Evolutionary conservation across 2,797 vertebrate species (phyloP).

Genomic region (Adrianichthys oophorus): DNA sequence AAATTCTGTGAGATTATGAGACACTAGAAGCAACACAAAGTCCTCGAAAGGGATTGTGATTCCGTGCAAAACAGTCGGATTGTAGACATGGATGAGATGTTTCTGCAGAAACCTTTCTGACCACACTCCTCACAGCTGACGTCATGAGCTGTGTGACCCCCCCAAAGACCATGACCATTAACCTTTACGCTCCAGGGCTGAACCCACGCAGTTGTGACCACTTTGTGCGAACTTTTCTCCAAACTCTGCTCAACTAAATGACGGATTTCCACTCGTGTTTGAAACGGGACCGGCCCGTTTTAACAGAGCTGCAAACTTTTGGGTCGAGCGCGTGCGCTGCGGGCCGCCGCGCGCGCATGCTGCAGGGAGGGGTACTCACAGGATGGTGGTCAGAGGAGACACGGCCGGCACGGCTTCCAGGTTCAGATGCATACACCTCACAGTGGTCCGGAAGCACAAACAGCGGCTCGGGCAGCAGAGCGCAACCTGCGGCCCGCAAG

Average conservation of each 20-base stretch:
- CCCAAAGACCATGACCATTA: slow-evolving; percentile 34
- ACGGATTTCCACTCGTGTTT: too few species aligned
- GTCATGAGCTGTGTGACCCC: slow-evolving; percentile 57
- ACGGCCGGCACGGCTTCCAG: slow-evolving; percentile 89
- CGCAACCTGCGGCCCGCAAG: slow-evolving; percentile 60
- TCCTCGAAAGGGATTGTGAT: too few species aligned
- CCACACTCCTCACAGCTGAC: slow-evolving; percentile 17
- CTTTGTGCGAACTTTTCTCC: slow-evolving; percentile 24
- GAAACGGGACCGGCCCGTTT: too few species aligned
- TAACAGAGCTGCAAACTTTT: too few species aligned
- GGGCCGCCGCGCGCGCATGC: too few species aligned
- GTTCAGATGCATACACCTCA: slow-evolving; percentile 97
- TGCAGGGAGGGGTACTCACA: slow-evolving; percentile 82
- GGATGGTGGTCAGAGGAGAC: slow-evolving; percentile 90
- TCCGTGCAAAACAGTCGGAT: too few species aligned
- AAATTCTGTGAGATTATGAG: too few species aligned
- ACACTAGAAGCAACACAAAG: too few species aligned
- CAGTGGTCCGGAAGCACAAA: slow-evolving; percentile 93
- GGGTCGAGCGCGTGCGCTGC: too few species aligned
- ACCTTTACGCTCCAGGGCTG: slow-evolving; percentile 38
- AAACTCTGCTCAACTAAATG: not conserved
- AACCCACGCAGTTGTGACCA: slow-evolving; percentile 55
- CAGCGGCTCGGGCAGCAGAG: slow-evolving; percentile 90
- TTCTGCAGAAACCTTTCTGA: slow-evolving; percentile 11
- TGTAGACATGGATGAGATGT: slow-evolving; percentile 15